phyloP scores from a whole-genome alignment of 2,113 vertebrate species.

The Chinchilla lanigera region DNA sequence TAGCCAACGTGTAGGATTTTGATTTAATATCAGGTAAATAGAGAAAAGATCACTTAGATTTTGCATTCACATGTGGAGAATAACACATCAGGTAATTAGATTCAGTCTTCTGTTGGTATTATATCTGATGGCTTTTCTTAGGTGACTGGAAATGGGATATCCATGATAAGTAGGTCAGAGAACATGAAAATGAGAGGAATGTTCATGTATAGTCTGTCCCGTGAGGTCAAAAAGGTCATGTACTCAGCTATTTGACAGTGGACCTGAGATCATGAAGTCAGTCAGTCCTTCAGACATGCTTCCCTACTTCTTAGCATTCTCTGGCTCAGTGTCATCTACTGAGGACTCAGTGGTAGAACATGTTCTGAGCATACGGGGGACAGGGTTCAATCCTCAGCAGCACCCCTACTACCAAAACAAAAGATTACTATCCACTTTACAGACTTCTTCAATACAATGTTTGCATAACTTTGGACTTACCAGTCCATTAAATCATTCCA shows the following conservation, averaged over 20 bases:
- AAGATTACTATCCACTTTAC: not conserved
- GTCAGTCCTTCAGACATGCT: not conserved
- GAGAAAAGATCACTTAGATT: constrained; percentile 10
- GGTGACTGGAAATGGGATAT: not conserved
- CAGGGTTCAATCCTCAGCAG: not conserved
- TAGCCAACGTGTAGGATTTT: not conserved
- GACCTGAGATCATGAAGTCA: not conserved
- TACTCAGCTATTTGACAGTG: not conserved
- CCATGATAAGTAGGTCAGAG: not conserved
- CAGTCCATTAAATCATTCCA: not conserved
- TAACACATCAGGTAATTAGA: not conserved
- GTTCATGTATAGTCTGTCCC: not conserved
- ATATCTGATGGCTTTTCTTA: not conserved
- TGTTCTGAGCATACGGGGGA: not conserved
- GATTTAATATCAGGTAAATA: not conserved
- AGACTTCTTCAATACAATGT: not conserved
- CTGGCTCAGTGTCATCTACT: not conserved
- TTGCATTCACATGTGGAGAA: constrained; percentile 26
- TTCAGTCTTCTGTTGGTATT: not conserved
- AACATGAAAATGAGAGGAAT: not conserved
- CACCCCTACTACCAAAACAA: not conserved
- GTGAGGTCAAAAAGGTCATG: not conserved
- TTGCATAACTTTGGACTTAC: not conserved
- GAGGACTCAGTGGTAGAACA: not conserved
- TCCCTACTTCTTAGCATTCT: not conserved